These are phyloP conservation scores for Melikaiella ostensackeni DNA, from an alignment of 2,888 invertebrate species.

Conservation along the genomic window DNA sequence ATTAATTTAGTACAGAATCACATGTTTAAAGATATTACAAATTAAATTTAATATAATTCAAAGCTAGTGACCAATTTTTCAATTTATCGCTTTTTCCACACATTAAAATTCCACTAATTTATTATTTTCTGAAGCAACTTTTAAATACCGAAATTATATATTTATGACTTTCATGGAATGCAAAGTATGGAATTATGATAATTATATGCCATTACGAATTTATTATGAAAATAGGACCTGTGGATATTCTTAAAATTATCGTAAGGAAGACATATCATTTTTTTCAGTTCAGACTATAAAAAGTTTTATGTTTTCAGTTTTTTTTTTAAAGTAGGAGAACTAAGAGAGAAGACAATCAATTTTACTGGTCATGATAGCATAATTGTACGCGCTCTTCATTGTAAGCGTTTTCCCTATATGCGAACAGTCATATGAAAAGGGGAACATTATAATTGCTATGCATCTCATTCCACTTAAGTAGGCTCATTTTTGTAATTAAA, in stretches of 20 bases:
- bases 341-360: not conserved
- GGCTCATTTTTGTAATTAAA: not conserved
- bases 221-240: not conserved
- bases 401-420: not conserved
- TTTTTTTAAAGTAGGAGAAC: not conserved
- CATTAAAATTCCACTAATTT: not conserved
- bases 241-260: not conserved
- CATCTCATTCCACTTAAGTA: not conserved
- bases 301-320: not conserved
- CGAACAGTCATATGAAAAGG: not conserved
- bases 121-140: not conserved
- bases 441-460: not conserved
- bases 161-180: not conserved
- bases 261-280: not conserved
- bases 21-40: too few relatives aligned
- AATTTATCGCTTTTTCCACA: not conserved
- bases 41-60: too few relatives aligned
- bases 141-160: not conserved
- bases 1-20: too few relatives aligned
- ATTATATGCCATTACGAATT: not conserved
- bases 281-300: not conserved
- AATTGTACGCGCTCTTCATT: not conserved
- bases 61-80: too few relatives aligned
- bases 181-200: not conserved
- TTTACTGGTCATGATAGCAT: not conserved